Evolutionary conservation across 2,113 vertebrate species (phyloP).

Genomic region (Dunckerocampus dactyliophorus): DNA sequence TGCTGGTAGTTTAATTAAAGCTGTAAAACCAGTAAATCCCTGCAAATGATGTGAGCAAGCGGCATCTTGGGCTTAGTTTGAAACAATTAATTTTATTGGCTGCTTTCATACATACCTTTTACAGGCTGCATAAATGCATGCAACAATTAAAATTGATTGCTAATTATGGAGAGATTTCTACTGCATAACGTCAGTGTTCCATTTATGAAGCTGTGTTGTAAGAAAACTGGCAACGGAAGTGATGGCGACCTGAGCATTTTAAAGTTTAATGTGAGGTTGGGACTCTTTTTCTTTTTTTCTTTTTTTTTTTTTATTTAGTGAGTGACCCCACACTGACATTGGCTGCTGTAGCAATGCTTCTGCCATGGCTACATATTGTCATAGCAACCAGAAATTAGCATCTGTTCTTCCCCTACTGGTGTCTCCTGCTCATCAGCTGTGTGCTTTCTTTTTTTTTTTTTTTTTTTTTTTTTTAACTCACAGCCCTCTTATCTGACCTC

Average conservation of each 20-base stretch:
- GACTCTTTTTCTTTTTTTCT: too few species aligned
- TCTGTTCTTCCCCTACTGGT: slow-evolving; percentile 30
- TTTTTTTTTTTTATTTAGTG: background rate
- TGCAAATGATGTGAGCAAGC: background rate
- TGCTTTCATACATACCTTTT: too few species aligned
- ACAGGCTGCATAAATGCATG: too few species aligned
- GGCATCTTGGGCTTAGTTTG: too few species aligned
- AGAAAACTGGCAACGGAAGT: background rate
- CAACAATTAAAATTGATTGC: too few species aligned
- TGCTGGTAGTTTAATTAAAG: slow-evolving; percentile 1
- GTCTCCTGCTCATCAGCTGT: slow-evolving; percentile 20
- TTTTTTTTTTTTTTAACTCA: slow-evolving; percentile 6
- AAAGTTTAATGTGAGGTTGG: background rate
- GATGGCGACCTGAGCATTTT: background rate
- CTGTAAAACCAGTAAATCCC: slow-evolving; percentile 1
- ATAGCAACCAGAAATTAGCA: slow-evolving; percentile 62
- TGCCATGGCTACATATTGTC: slow-evolving; percentile 33
- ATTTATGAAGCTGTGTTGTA: too few species aligned
- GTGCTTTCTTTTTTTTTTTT: slow-evolving; percentile 23
- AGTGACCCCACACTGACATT: slow-evolving; percentile 18
- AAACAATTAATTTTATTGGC: too few species aligned
- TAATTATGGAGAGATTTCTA: too few species aligned
- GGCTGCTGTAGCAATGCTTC: slow-evolving; percentile 2
- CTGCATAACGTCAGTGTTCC: too few species aligned
- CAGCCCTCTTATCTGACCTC: background rate